Conservation (phyloP, 2,113 vertebrate genomes). For the Halcyon senegalensis region DNA sequence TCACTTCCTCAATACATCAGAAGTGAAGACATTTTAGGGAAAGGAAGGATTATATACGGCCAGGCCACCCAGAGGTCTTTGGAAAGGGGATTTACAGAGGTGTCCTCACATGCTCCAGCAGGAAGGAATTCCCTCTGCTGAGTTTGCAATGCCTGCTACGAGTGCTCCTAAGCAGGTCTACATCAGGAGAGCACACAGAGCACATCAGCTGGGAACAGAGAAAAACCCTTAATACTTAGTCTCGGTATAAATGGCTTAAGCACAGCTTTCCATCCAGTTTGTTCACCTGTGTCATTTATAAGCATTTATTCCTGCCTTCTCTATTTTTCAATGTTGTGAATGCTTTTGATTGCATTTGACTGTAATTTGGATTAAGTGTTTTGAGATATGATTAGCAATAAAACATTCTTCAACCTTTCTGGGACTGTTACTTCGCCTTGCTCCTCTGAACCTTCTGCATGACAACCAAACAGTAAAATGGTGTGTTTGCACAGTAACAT, state of each 20-base stretch:
- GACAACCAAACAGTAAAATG: not conserved
- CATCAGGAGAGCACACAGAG: not conserved
- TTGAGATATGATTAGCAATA: not conserved
- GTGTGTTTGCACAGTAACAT: not conserved
- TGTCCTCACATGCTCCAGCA: rapidly evolving
- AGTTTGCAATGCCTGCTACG: not conserved
- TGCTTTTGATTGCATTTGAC: not conserved
- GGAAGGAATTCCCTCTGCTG: not conserved
- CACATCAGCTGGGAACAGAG: not conserved
- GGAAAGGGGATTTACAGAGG: not conserved
- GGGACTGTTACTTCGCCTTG: not conserved
- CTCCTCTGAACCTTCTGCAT: not conserved
- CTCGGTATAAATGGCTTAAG: not conserved
- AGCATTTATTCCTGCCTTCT: not conserved
- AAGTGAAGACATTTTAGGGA: not conserved
- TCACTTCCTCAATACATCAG: not conserved
- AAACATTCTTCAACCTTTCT: not conserved
- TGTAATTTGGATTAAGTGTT: not conserved
- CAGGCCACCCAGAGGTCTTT: not conserved
- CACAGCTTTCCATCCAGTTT: not conserved
- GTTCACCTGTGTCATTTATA: not conserved
- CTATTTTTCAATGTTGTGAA: not conserved
- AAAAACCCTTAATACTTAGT: not conserved
- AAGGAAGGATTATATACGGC: not conserved
- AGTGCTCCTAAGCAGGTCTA: not conserved